Evolutionary conservation across 2,113 vertebrate genomes (phyloP), one percentile per base, ranked within the genome.

Genomic region (Hiodon tergisus): DNA sequence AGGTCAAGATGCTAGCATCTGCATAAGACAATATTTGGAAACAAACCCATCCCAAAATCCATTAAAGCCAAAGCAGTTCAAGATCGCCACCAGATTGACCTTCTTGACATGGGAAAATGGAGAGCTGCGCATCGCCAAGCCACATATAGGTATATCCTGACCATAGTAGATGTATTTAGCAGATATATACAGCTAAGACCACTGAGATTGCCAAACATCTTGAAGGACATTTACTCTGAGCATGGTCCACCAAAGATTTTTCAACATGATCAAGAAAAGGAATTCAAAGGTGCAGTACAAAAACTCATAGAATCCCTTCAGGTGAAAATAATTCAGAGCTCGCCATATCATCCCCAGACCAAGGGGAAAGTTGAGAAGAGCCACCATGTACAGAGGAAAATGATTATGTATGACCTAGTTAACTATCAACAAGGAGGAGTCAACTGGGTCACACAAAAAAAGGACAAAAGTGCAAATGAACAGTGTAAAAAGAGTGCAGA

Each of bases 211-310:
- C 67, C 52, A 53, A 71, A 71, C 67, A 69, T 48, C 67, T 69
- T 3, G 5, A 50, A 50, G 7, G 67, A 69, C 10, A 14, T 48
- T 4, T 69, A 6, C 67, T 51, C 10, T 10, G 61, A 69, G 48
- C 67, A 69, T 69, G 4, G 7, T 10, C 67, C 67, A 52, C 67
- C 67, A 13, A 4, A 69, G 13, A 14, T 69, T 48, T n/a, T 69
- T 8, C 67, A 31, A 31, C 31, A 31, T 31, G 31, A 31, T 31
- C 31, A 31, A 47, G 16, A 17, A 11, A 58, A 57, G 14, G 53
- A 71, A 71, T 71, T 71, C 10, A 50, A 72, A 72, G 71, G 71
- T 60, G 7, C 54, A 57, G 71, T 61, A n/a, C 5, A 9, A 58
- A 72, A 50, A 50, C 46, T 31, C 31, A 31, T 31, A 2, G 31